A percentile compares a stretch with the other conserved stretches of the same genome.
These are phyloP conservation scores for Melipona bicolor DNA, from an alignment of 2,888 invertebrate species.

Conservation along the genomic window DNA sequence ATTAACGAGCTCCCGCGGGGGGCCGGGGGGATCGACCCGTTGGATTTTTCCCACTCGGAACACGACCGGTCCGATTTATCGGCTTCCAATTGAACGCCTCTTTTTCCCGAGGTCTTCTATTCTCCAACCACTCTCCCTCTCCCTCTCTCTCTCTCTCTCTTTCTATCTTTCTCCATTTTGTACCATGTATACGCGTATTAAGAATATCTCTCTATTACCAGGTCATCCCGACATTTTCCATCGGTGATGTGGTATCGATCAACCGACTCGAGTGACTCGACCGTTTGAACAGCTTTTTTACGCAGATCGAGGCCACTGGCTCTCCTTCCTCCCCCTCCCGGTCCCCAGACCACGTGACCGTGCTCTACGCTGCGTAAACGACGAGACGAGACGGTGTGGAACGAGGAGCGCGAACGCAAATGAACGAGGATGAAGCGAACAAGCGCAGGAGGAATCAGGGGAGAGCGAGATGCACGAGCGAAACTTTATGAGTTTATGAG, in stretches of 20 bases:
- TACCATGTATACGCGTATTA: background rate
- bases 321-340: no score
- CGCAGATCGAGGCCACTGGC: background rate
- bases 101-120: background rate
- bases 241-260: no score
- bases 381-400: background rate
- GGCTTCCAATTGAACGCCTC: constrained; percentile 30
- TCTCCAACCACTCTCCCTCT: background rate
- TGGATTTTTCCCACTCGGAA: constrained; percentile 41
- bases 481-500: constrained; percentile 78
- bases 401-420: no score
- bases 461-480: constrained; percentile 42
- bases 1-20: constrained; percentile 57
- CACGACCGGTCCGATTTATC: constrained; percentile 42
- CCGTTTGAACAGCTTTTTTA: background rate
- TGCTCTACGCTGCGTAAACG: background rate
- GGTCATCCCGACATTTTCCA: no score
- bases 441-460: background rate
- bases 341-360: no score
- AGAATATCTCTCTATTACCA: no score
- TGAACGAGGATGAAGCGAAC: background rate
- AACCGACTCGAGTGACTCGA: no score
- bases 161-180: no score
- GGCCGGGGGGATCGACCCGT: background rate
- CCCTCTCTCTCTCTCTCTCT: background rate